A percentile compares a stretch with the other conserved stretches of the same genome.
phyloP scores from a whole-genome alignment of 2,797 vertebrate genomes.

The Acrossocheilus fasciatus region DNA sequence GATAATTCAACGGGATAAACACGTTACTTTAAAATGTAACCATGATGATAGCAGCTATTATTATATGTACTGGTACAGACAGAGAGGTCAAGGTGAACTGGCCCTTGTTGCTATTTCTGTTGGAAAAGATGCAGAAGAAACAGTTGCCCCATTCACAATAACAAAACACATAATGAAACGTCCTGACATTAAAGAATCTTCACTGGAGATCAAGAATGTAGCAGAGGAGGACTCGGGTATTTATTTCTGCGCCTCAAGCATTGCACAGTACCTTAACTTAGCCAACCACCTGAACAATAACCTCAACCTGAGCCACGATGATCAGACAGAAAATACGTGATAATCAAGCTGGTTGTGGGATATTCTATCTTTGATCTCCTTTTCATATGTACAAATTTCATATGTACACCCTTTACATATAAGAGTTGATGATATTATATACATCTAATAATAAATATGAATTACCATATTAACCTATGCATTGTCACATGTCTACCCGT shows the following conservation, averaged over 20 bases:
- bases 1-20: background rate
- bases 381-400: background rate
- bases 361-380: background rate
- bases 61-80: slow-evolving; percentile 72
- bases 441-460: background rate
- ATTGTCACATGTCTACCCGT: background rate
- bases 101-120: slow-evolving; percentile 55
- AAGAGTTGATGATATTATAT: background rate
- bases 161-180: slow-evolving; percentile 60
- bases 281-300: slow-evolving; percentile 63
- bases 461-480: background rate
- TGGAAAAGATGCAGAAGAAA: rapidly evolving
- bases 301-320: slow-evolving; percentile 40
- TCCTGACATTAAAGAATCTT: background rate
- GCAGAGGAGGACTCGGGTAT: slow-evolving; percentile 62
- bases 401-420: background rate
- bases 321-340: background rate
- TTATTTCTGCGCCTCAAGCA: slow-evolving; percentile 71
- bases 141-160: slow-evolving; percentile 52
- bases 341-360: background rate
- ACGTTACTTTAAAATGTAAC: slow-evolving; percentile 58
- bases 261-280: slow-evolving; percentile 61
- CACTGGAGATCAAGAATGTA: slow-evolving; percentile 51
- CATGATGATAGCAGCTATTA: slow-evolving; percentile 56
- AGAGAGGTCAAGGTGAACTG: slow-evolving; percentile 39